Conservation (phyloP, 2,888 invertebrate species). For the Auanema freiburgensis region DNA sequence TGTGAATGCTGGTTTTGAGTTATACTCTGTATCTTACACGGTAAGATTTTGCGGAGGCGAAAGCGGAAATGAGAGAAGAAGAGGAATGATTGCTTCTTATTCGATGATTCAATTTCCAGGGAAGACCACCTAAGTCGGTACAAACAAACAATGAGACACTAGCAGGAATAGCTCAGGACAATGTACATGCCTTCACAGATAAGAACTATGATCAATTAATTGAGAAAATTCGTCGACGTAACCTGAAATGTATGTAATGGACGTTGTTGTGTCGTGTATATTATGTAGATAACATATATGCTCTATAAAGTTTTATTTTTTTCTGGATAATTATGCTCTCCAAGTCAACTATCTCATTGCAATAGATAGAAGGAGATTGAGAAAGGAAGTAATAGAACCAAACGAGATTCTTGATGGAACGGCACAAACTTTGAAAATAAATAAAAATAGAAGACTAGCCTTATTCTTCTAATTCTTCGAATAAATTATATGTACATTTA, state of each 20-base stretch:
- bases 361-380: conserved; percentile 8
- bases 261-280: no score
- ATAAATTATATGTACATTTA: no score
- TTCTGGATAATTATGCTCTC: background rate
- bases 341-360: background rate
- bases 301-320: no score
- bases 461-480: no score
- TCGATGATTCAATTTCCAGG: conserved; percentile 28
- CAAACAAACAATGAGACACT: conserved; percentile 50
- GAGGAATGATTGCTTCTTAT: conserved; percentile 1
- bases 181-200: conserved; percentile 45
- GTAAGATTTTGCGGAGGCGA: conserved; percentile 22
- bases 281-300: no score
- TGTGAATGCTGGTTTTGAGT: conserved; percentile 48
- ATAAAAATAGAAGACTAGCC: no score
- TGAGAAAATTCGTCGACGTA: conserved; percentile 46
- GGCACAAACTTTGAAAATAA: no score
- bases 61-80: conserved; percentile 5
- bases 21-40: conserved; percentile 54
- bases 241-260: conserved; percentile 43
- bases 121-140: conserved; percentile 31
- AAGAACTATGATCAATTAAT: conserved; percentile 49
- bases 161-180: conserved; percentile 43
- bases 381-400: conserved; percentile 13
- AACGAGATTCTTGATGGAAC: conserved; percentile 4